A percentile compares a stretch with the other conserved stretches of the same genome.
These are phyloP conservation scores for Drosophila willistoni DNA, from an alignment of 1,140 invertebrate genomes.

Conservation along the genomic window DNA sequence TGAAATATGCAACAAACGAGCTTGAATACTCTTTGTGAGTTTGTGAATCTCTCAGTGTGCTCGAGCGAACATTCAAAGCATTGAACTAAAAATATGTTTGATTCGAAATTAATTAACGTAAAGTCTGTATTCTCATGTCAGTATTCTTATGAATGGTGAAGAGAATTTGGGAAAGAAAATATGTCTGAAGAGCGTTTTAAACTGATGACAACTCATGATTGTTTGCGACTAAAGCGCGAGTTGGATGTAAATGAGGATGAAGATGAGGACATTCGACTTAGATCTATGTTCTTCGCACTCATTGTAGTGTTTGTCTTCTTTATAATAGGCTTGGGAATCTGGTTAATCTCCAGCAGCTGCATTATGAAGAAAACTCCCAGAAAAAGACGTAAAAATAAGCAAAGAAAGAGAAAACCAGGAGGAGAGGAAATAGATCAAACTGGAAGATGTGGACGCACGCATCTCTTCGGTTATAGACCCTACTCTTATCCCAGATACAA, in stretches of 20 bases:
- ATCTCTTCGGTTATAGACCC: not conserved
- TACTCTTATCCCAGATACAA: not conserved
- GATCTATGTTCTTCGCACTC: slow-evolving; percentile 21
- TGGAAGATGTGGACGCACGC: not conserved
- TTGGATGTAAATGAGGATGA: slow-evolving; percentile 1
- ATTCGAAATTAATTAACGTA: not conserved
- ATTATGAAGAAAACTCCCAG: not conserved
- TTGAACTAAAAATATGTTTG: not conserved
- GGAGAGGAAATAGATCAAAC: not conserved
- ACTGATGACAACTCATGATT: slow-evolving; percentile 19
- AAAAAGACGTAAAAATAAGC: not conserved
- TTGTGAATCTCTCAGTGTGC: not conserved
- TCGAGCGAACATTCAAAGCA: not conserved
- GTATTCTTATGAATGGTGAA: not conserved
- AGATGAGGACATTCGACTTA: slow-evolving; percentile 1
- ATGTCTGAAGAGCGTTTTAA: not conserved
- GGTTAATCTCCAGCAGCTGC: slow-evolving; percentile 42
- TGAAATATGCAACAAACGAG: not conserved
- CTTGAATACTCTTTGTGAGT: not conserved
- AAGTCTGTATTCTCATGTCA: no score
- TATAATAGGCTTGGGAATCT: slow-evolving; percentile 37
- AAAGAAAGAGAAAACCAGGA: not conserved
- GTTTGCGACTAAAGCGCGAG: slow-evolving; percentile 29
- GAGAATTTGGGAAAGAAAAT: not conserved
- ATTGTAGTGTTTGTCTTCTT: slow-evolving; percentile 40